A percentile compares a stretch with the other conserved stretches of the same genome.
Conservation (phyloP, 2,888 invertebrate genomes). For the Strigamia transsilvanica region DNA sequence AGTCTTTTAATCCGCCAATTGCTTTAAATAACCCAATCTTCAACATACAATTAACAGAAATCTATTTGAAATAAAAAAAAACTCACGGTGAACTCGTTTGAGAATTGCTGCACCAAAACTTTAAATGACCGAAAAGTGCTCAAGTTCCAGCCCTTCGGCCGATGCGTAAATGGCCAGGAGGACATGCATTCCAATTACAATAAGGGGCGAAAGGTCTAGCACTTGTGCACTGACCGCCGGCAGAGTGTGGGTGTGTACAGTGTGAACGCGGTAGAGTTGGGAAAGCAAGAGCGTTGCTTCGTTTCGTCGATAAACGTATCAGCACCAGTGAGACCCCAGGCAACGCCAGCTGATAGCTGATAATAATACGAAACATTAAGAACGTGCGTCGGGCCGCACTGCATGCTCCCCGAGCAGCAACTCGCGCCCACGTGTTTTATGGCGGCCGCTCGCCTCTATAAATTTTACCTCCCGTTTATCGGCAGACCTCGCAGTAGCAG, state of each 20-base stretch:
- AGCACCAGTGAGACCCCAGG: conserved; percentile 49
- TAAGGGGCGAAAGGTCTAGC: conserved; percentile 37
- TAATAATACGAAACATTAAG: conserved; percentile 53
- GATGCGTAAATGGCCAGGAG: neutral
- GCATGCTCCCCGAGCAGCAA: conserved; percentile 46
- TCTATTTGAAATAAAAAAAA: no score
- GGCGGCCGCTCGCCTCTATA: conserved; percentile 50
- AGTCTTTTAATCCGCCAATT: conserved; percentile 27
- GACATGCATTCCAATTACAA: conserved; percentile 27
- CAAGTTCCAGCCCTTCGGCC: neutral
- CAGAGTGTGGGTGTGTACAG: conserved; percentile 31
- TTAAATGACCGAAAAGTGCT: neutral
- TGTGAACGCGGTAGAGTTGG: neutral
- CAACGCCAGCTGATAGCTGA: conserved; percentile 52
- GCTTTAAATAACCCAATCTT: neutral
- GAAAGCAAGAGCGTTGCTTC: conserved; percentile 35
- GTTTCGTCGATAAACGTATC: conserved; percentile 48
- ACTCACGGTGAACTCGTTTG: no score
- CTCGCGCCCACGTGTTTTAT: conserved; percentile 50
- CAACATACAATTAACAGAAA: no score
- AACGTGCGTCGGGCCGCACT: conserved; percentile 50
- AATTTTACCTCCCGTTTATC: conserved; percentile 52
- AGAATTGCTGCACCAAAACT: neutral
- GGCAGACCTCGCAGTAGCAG: conserved; percentile 44
- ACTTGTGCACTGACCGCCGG: conserved; percentile 29